phyloP scores from a whole-genome alignment of 2,888 invertebrate genomes.

The Coremacera marginata region DNA sequence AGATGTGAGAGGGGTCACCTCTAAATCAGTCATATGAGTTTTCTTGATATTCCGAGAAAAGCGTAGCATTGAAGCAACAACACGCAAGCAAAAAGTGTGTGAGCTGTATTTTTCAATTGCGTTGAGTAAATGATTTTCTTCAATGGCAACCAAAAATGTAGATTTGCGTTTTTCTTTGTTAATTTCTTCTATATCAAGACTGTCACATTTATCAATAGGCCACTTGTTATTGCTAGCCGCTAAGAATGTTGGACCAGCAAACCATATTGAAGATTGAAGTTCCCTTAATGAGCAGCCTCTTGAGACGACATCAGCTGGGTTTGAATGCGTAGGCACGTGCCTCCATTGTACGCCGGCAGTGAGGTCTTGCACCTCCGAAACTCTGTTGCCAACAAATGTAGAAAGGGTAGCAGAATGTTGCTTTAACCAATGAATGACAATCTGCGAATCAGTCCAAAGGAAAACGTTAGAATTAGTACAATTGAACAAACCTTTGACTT shows the following conservation, averaged over 20 bases:
- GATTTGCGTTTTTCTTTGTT: not conserved
- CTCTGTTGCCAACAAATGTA: constrained; percentile 30
- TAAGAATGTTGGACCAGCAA: constrained; percentile 21
- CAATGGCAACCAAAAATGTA: constrained; percentile 1
- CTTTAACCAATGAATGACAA: not conserved
- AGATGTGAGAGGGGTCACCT: too few relatives aligned
- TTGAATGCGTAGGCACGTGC: constrained; percentile 14
- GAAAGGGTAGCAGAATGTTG: not conserved
- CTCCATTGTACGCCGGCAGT: constrained; percentile 17
- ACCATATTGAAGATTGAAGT: constrained; percentile 37
- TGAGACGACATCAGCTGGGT: constrained; percentile 36
- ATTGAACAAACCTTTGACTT: constrained; percentile 17
- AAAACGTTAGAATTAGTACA: not conserved
- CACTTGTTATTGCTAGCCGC: not conserved
- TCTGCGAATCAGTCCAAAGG: constrained; percentile 44
- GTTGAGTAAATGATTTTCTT: constrained; percentile 28
- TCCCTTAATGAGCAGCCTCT: constrained; percentile 34
- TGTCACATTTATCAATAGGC: not conserved
- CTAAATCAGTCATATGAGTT: too few relatives aligned
- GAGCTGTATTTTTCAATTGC: constrained; percentile 18
- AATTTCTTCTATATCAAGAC: not conserved
- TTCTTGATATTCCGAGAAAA: too few relatives aligned
- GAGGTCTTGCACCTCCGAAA: constrained; percentile 35
- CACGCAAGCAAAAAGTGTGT: not conserved
- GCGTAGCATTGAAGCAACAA: constrained; percentile 20